These are phyloP conservation scores for Zosterops pallidus DNA, from an alignment of 2,113 vertebrate genomes.

Conservation along the genomic window DNA sequence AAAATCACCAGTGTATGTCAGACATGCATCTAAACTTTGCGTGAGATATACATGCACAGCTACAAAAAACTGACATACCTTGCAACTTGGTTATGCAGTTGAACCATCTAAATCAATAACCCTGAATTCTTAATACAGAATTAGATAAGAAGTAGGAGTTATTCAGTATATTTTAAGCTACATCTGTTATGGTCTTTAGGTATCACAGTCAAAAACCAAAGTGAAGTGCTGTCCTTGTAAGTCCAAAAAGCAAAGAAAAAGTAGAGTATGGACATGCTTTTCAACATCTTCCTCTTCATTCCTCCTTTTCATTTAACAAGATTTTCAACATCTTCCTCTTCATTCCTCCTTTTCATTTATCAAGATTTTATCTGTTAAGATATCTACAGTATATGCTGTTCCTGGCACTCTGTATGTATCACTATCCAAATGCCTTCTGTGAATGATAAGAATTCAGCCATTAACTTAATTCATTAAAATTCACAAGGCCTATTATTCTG, in stretches of 20 bases:
- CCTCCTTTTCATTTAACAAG: conserved; percentile 8
- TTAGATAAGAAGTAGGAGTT: background rate
- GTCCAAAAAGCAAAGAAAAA: background rate
- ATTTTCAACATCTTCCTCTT: background rate
- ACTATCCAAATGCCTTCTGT: conserved; percentile 43
- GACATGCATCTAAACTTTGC: background rate
- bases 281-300: background rate
- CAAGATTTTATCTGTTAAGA: conserved; percentile 37
- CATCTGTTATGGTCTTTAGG: background rate
- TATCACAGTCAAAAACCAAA: background rate
- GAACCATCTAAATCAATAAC: background rate
- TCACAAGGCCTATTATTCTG: conserved; percentile 75
- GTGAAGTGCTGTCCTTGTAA: background rate
- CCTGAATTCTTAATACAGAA: background rate
- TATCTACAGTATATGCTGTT: conserved; percentile 22
- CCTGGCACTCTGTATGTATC: conserved; percentile 19
- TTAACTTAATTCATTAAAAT: conserved; percentile 79
- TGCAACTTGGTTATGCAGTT: background rate
- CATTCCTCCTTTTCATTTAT: conserved; percentile 9
- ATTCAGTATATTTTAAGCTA: background rate
- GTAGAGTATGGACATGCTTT: background rate
- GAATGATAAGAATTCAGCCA: conserved; percentile 55
- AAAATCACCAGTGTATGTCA: background rate
- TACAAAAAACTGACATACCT: background rate
- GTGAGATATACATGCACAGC: background rate